phyloP scores from a whole-genome alignment of 1,140 invertebrate genomes.

The Drosophila arawakana region DNA sequence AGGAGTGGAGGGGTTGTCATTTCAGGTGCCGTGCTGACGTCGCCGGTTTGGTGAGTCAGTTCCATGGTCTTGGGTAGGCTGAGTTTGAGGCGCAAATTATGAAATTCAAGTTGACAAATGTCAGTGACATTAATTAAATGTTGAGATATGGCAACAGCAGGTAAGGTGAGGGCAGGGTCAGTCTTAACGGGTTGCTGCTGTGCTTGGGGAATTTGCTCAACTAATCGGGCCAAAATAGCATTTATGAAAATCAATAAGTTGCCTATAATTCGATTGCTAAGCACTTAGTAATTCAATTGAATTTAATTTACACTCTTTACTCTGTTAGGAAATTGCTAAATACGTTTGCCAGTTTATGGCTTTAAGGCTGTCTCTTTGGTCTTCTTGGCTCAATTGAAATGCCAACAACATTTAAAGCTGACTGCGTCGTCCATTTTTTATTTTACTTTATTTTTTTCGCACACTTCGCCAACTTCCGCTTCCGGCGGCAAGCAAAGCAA shows the following conservation, averaged over 20 bases:
- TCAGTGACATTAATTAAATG: conserved; percentile 73
- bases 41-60: conserved; percentile 37
- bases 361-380: conserved; percentile 18
- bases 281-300: conserved; percentile 48
- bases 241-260: conserved; percentile 48
- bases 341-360: conserved; percentile 1
- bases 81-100: conserved; percentile 57
- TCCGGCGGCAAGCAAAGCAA: conserved; percentile 61
- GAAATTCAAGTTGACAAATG: conserved; percentile 72
- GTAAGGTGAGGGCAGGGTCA: background rate
- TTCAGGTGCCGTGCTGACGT: conserved; percentile 48
- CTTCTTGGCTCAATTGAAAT: conserved; percentile 3
- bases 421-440: conserved; percentile 37
- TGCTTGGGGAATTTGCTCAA: background rate
- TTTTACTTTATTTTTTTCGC: conserved; percentile 34
- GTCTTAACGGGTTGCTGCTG: conserved; percentile 11
- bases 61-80: conserved; percentile 1
- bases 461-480: conserved; percentile 67
- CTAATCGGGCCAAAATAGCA: conserved; percentile 10
- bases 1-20: background rate
- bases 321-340: conserved; percentile 31
- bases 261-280: conserved; percentile 35
- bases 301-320: conserved; percentile 37
- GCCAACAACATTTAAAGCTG: conserved; percentile 46
- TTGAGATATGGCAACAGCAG: conserved; percentile 50